These are phyloP conservation scores for Synergus laeviventris DNA, from an alignment of 2,888 invertebrate species.

Conservation along the genomic window DNA sequence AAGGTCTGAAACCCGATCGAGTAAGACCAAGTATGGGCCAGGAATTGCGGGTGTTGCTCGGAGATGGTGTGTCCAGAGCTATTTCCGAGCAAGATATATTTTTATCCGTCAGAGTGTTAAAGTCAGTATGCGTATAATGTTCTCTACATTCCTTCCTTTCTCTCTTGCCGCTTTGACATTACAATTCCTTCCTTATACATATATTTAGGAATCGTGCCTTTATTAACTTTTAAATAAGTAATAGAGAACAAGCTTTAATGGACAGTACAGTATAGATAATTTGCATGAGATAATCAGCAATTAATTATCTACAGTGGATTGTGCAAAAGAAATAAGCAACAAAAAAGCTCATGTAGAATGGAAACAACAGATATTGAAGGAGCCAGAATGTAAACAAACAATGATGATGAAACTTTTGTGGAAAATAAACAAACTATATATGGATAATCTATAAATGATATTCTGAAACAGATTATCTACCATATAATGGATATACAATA, in stretches of 20 bases:
- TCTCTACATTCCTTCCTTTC: conserved; percentile 47
- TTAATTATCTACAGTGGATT: not conserved
- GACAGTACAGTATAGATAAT: not conserved
- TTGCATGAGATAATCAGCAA: not conserved
- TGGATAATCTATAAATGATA: too few species aligned
- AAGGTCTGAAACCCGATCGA: conserved; percentile 62
- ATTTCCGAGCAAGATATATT: conserved; percentile 64
- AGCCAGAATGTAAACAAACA: too few species aligned
- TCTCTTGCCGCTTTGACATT: not conserved
- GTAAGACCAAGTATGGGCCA: conserved; percentile 64
- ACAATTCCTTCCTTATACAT: not conserved
- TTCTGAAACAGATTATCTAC: too few species aligned
- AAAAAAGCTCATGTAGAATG: too few species aligned
- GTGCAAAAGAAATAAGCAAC: too few species aligned
- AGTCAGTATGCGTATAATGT: conserved; percentile 59
- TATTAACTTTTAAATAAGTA: not conserved
- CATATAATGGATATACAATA: too few species aligned
- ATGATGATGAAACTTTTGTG: too few species aligned
- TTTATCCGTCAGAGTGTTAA: conserved; percentile 62
- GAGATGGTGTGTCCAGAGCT: conserved; percentile 57
- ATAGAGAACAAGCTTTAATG: not conserved
- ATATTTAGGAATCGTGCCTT: not conserved
- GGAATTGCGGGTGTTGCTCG: conserved; percentile 62
- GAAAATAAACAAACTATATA: too few species aligned
- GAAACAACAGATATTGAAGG: too few species aligned